A percentile compares a stretch with the other conserved stretches of the same genome.
phyloP scores from a whole-genome alignment of 2,888 invertebrate genomes.

The Allygus modestus region DNA sequence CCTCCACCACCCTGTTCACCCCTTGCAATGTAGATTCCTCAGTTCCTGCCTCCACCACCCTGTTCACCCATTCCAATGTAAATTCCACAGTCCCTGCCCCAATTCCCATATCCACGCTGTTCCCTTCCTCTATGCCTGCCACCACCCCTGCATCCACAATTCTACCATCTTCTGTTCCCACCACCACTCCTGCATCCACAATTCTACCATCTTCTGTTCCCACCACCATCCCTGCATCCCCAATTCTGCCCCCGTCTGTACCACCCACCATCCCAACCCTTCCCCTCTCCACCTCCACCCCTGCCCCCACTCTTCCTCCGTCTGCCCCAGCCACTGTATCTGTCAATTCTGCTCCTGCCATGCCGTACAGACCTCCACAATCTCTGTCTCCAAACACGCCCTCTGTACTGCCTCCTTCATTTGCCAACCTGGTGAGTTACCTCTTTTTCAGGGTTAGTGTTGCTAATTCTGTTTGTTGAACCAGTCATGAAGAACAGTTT shows the following conservation, averaged over 20 bases:
- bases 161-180: background rate
- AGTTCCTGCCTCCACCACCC: slow-evolving; percentile 15
- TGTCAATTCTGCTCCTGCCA: slow-evolving; percentile 19
- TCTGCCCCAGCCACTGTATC: slow-evolving; percentile 11
- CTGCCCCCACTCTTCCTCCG: background rate
- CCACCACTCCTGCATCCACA: background rate
- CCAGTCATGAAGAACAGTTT: no score
- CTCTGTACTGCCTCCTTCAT: slow-evolving; percentile 33
- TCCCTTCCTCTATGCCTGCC: background rate
- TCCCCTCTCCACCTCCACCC: background rate
- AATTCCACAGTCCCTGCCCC: background rate
- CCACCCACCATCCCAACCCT: slow-evolving; percentile 6
- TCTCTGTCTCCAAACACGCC: background rate
- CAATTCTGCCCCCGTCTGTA: slow-evolving; percentile 1
- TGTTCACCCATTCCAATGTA: slow-evolving; percentile 12
- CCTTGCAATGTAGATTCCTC: slow-evolving; percentile 9
- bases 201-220: background rate
- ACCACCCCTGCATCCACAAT: background rate
- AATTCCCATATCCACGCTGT: background rate
- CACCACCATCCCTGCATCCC: background rate
- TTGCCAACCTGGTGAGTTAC: slow-evolving; percentile 56
- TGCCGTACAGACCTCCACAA: slow-evolving; percentile 1
- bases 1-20: slow-evolving; percentile 34
- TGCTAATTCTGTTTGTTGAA: no score
- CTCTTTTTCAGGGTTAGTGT: no score